A percentile compares a stretch with the other conserved stretches of the same genome.
Conservation (phyloP, 2,797 vertebrate genomes). For the Pangasius mekongensis region DNA sequence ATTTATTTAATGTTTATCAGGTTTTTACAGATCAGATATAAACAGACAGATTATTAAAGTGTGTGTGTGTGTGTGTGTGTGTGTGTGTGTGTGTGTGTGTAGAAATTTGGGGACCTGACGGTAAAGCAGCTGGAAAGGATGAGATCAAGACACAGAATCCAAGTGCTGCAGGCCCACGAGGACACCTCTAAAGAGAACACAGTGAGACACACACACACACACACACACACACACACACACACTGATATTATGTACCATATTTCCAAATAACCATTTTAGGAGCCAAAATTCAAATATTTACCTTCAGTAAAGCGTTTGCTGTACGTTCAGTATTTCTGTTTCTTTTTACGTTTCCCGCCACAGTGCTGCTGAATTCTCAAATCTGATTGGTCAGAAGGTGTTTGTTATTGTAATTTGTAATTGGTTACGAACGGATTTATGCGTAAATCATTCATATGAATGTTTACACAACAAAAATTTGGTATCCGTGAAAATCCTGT, state of each 20-base stretch:
- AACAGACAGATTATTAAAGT: not conserved
- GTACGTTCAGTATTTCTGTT: not conserved
- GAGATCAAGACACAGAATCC: constrained; percentile 88
- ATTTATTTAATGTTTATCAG: not conserved
- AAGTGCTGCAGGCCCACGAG: constrained; percentile 90
- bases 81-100: constrained; percentile 20
- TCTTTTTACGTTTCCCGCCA: not conserved
- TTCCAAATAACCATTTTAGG: not conserved
- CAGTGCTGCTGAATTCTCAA: not conserved
- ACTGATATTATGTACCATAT: not conserved
- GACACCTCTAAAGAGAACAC: constrained; percentile 93
- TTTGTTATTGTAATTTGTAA: no score
- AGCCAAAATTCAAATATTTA: not conserved
- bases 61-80: not conserved
- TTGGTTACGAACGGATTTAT: no score
- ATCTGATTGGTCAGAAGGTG: not conserved
- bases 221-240: not conserved
- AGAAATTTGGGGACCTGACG: constrained; percentile 92
- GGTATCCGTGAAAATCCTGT: no score
- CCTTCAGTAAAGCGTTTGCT: not conserved
- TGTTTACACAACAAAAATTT: no score
- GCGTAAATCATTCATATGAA: no score
- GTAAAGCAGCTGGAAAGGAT: constrained; percentile 89
- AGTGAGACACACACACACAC: constrained; percentile 63
- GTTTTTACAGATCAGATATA: not conserved